Base-by-base conservation (phyloP, 2,113 vertebrate species). In the Accipiter virgatus region DNA sequence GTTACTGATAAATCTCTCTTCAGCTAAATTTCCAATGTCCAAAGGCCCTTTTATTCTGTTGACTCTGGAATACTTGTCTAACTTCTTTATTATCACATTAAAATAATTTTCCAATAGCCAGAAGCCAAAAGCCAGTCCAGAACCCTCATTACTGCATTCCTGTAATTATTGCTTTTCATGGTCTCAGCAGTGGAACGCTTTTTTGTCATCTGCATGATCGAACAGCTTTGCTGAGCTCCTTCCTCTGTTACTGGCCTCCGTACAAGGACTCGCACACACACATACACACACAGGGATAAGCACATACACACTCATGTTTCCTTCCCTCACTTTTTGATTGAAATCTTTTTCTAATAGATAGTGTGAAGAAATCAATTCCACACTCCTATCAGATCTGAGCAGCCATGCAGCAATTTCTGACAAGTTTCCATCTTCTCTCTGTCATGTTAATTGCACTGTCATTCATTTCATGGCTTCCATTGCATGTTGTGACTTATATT, bases 301-400 rank as follows among this genome's bases (percentile, higher is more conserved):
- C 56, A 62, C 52, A 34, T 80, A 61, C 62, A 80, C 56, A 67
- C 13, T 29, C 34, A 32, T 31, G 50, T 93, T 95, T 88, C 80
- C 67, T 62, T 91, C 88, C 88, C 68, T 91, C 68, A 88, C 86
- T 89, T 97, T 85, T 81, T 94, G 93, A 92, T 93, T 91, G 93
- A 95, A 96, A 89, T 85, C n/a, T 87, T 91, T 89, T 92, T 90
- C 66, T 75, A 56, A 82, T 50, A 93, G 56, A 85, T 72, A 86
- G 88, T 77, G 88, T 89, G 91, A 97, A 88, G 68, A 96, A 96
- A 91, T 84, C 95, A 93, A 79, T 95, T 92, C 81, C 73, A 52
- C 77, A 93, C 36, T 84, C 52, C 71, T 81, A 75, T 86, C 86
- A 96, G 93, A 84, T 43, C 74, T 91, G 86, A 94, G 73, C 73